A percentile compares a stretch with the other conserved stretches of the same genome.
phyloP scores from a whole-genome alignment of 1,140 invertebrate species.

The Drosophila mayri region DNA sequence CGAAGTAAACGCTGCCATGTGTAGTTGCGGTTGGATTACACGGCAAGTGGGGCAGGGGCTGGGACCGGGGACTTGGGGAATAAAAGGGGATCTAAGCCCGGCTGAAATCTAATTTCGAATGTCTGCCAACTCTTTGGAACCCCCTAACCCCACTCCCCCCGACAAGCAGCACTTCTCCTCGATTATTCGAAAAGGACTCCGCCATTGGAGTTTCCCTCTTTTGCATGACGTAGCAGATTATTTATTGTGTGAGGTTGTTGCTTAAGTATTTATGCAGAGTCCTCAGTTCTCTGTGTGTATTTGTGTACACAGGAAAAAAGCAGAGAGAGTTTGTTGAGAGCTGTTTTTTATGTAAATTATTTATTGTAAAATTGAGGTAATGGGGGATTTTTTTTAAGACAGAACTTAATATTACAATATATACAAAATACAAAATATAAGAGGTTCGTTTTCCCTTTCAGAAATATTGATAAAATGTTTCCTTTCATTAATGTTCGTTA shows the following conservation, averaged over 20 bases:
- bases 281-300: slow-evolving; percentile 11
- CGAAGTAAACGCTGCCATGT: slow-evolving; percentile 48
- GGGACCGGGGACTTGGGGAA: neutral
- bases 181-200: slow-evolving; percentile 24
- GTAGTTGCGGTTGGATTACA: slow-evolving; percentile 50
- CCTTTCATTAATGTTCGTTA: too few species aligned
- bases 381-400: too few species aligned
- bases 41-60: neutral
- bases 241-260: slow-evolving; percentile 80
- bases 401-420: too few species aligned
- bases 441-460: too few species aligned
- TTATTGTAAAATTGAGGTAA: too few species aligned
- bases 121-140: slow-evolving; percentile 49
- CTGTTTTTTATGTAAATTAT: too few species aligned
- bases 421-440: too few species aligned
- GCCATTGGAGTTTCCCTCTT: slow-evolving; percentile 41
- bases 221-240: slow-evolving; percentile 77
- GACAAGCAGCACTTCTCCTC: neutral
- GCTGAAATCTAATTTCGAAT: slow-evolving; percentile 66
- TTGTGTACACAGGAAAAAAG: slow-evolving; percentile 15
- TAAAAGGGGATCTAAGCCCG: slow-evolving; percentile 33
- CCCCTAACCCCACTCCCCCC: neutral
- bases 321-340: too few species aligned
- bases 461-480: too few species aligned
- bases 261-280: slow-evolving; percentile 57